phyloP scores from a whole-genome alignment of 2,797 vertebrate genomes.

The Miichthys miiuy region DNA sequence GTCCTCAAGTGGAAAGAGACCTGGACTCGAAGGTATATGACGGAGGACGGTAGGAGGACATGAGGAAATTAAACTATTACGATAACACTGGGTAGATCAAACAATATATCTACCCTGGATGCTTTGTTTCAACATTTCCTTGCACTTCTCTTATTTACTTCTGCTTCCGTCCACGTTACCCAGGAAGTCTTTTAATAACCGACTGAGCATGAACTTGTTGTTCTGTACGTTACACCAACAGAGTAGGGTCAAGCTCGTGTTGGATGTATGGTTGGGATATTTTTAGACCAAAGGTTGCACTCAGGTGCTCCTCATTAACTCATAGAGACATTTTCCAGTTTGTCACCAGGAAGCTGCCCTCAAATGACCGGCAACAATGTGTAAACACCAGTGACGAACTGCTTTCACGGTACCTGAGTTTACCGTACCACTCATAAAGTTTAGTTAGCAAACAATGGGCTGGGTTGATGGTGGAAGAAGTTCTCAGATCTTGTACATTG shows the following conservation, averaged over 20 bases:
- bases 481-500: too few species aligned
- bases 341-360: not conserved
- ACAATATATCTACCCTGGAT: not conserved
- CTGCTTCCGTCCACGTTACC: conserved; percentile 11
- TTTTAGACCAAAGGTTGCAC: not conserved
- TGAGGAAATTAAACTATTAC: not conserved
- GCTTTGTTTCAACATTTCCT: not conserved
- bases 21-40: conserved; percentile 84
- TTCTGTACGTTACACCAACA: too few species aligned
- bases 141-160: conserved; percentile 2
- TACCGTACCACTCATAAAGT: too few species aligned
- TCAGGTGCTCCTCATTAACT: not conserved
- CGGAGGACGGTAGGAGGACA: not conserved
- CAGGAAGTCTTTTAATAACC: not conserved
- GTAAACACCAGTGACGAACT: too few species aligned
- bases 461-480: too few species aligned
- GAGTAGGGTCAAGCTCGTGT: not conserved
- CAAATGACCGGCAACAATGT: too few species aligned
- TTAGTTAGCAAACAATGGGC: too few species aligned
- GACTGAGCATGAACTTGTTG: not conserved
- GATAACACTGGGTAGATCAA: too few species aligned
- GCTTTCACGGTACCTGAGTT: too few species aligned
- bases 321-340: not conserved
- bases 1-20: conserved; percentile 88
- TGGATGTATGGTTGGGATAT: too few species aligned